phyloP scores from a whole-genome alignment of 2,888 invertebrate genomes.

The Pinctada fucata region DNA sequence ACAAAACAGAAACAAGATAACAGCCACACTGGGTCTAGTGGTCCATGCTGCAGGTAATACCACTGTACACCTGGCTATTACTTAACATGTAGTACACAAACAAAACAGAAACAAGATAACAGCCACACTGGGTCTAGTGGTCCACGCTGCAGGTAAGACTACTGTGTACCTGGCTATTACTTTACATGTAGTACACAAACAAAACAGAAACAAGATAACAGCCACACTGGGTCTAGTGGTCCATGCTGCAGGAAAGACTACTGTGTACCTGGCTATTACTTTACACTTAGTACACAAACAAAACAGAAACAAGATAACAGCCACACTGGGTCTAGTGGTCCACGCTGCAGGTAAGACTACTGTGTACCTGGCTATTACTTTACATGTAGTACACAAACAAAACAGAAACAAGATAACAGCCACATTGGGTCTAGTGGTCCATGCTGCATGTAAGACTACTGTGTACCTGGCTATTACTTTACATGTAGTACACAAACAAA shows the following conservation, averaged over 20 bases:
- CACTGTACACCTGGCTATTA: background rate
- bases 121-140: slow-evolving; percentile 96
- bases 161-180: background rate
- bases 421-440: slow-evolving; percentile 97
- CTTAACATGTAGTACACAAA: slow-evolving; percentile 19
- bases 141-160: slow-evolving; percentile 84
- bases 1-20: slow-evolving; percentile 81
- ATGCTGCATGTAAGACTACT: slow-evolving; percentile 80
- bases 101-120: slow-evolving; percentile 82
- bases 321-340: slow-evolving; percentile 97
- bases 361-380: background rate
- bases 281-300: slow-evolving; percentile 44
- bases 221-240: slow-evolving; percentile 98
- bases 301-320: slow-evolving; percentile 83
- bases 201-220: slow-evolving; percentile 82
- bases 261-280: background rate
- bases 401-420: slow-evolving; percentile 85
- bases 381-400: slow-evolving; percentile 46
- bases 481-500: slow-evolving; percentile 50
- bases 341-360: slow-evolving; percentile 82
- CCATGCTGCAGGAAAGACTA: slow-evolving; percentile 82
- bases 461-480: background rate
- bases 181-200: slow-evolving; percentile 40
- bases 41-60: slow-evolving; percentile 86
- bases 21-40: slow-evolving; percentile 96